A percentile compares a stretch with the other conserved stretches of the same genome.
Conservation (phyloP, 2,888 invertebrate genomes). For the Apamea monoglypha region DNA sequence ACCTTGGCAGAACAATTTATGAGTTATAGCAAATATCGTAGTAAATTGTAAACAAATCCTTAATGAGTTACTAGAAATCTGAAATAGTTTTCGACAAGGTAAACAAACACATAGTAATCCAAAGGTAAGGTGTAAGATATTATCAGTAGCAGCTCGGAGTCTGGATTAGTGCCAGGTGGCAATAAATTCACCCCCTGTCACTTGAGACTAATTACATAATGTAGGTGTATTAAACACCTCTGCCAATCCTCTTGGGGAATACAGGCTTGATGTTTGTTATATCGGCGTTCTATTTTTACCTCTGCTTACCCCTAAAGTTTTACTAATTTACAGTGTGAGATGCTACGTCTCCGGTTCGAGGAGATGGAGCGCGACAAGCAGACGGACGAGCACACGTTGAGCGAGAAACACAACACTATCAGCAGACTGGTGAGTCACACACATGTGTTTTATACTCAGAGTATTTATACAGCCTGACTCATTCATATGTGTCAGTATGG, state of each 20-base stretch:
- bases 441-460: background rate
- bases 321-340: slow-evolving; percentile 82
- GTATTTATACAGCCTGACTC: background rate
- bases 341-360: slow-evolving; percentile 89
- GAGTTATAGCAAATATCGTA: background rate
- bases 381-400: slow-evolving; percentile 79
- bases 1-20: background rate
- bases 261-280: background rate
- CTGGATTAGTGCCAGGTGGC: too few species aligned
- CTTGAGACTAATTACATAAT: too few species aligned
- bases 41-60: background rate
- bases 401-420: slow-evolving; percentile 86
- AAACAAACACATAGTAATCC: background rate
- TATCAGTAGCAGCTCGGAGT: too few species aligned
- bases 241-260: too few species aligned
- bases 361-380: slow-evolving; percentile 89
- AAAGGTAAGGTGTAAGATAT: background rate
- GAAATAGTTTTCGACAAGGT: background rate
- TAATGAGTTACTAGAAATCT: background rate
- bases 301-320: background rate
- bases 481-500: background rate
- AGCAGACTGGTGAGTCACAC: slow-evolving; percentile 83
- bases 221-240: too few species aligned
- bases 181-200: too few species aligned
- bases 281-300: background rate